phyloP scores from a whole-genome alignment of 2,113 vertebrate genomes.

The Rhinichthys klamathensis region DNA sequence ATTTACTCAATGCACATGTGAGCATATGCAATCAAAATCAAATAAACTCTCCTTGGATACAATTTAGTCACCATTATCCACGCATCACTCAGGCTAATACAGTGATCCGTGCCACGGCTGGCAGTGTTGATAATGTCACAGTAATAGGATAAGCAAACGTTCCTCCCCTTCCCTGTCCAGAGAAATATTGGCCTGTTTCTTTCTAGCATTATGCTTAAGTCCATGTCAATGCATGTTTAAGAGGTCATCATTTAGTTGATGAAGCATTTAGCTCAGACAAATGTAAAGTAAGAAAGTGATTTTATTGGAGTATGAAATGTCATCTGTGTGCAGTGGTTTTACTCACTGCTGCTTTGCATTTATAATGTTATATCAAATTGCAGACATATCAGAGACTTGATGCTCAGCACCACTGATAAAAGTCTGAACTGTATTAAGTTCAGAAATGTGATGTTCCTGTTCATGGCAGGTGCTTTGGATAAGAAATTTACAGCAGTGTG shows the following conservation, averaged over 20 bases:
- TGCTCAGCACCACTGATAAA: conserved; percentile 1
- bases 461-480: too few species aligned
- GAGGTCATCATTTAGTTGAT: not conserved
- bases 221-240: not conserved
- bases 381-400: not conserved
- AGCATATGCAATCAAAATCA: conserved; percentile 32
- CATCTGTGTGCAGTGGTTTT: conserved; percentile 10
- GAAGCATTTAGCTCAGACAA: not conserved
- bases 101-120: conserved; percentile 7
- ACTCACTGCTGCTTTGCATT: not conserved
- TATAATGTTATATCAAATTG: not conserved
- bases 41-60: conserved; percentile 21
- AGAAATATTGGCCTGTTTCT: conserved; percentile 7
- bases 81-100: not conserved
- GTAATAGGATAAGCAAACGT: not conserved
- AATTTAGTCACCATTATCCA: conserved; percentile 32
- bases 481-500: too few species aligned
- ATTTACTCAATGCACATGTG: not conserved
- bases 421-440: not conserved
- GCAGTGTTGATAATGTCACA: not conserved
- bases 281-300: not conserved
- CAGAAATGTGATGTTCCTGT: not conserved
- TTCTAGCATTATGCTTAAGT: not conserved
- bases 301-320: conserved; percentile 15
- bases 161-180: not conserved